A percentile compares a stretch with the other conserved stretches of the same genome.
phyloP scores from a whole-genome alignment of 2,113 vertebrate species.

The Hippocampus barbouri region DNA sequence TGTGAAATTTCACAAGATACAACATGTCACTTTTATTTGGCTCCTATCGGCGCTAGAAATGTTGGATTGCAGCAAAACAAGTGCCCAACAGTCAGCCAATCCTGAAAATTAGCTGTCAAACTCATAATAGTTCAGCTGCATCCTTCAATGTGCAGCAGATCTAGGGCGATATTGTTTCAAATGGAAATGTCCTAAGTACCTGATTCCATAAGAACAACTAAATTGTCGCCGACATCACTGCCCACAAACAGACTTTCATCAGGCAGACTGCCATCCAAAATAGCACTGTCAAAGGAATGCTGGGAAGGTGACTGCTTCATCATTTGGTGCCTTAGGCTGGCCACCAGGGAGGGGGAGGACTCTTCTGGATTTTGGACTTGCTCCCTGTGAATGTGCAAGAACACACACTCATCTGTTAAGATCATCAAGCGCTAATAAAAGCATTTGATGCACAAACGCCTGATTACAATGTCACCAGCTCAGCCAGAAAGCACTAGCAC shows the following conservation, averaged over 20 bases:
- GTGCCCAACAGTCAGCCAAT: too few species aligned
- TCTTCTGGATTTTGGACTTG: constrained; percentile 76
- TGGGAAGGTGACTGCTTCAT: constrained; percentile 87
- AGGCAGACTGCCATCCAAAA: constrained; percentile 81
- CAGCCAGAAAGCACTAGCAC: constrained; percentile 28
- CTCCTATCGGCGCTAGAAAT: too few species aligned
- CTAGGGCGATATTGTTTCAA: not conserved
- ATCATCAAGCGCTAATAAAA: constrained; percentile 8
- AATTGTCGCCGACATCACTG: constrained; percentile 87
- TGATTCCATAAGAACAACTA: constrained; percentile 83
- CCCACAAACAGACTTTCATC: constrained; percentile 87
- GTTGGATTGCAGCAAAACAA: too few species aligned
- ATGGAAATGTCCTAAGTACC: constrained; percentile 62
- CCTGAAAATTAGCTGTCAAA: too few species aligned
- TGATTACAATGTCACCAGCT: constrained; percentile 12
- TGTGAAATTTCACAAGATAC: too few species aligned
- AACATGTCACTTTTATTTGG: too few species aligned
- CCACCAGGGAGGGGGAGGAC: constrained; percentile 54
- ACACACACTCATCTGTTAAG: constrained; percentile 2
- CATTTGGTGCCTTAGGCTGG: constrained; percentile 72
- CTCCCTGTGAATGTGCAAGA: constrained; percentile 71
- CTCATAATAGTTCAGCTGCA: too few species aligned
- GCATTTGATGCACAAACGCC: constrained; percentile 14
- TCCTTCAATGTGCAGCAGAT: not conserved
- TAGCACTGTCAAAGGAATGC: constrained; percentile 85